Evolutionary conservation across 1,140 invertebrate species (phyloP).

Genomic region (Eufriesea mexicana): DNA sequence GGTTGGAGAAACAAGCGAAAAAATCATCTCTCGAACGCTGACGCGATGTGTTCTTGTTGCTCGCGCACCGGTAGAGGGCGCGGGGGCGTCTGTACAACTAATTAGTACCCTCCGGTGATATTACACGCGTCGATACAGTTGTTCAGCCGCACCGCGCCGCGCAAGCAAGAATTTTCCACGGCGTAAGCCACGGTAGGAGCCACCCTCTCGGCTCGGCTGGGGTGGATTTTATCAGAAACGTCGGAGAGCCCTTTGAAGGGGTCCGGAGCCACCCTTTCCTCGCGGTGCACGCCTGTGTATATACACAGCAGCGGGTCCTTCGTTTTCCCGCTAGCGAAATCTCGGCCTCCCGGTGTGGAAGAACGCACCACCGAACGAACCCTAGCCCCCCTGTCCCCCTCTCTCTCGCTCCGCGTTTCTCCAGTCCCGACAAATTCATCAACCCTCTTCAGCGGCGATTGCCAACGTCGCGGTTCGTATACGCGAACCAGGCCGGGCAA

Average conservation of each 20-base stretch:
- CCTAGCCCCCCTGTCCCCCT: not conserved
- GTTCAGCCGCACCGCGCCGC: slow-evolving; percentile 35
- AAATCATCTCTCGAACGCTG: slow-evolving; percentile 37
- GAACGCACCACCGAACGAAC: slow-evolving; percentile 20
- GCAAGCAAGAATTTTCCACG: slow-evolving; percentile 53
- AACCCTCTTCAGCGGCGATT: slow-evolving; percentile 53
- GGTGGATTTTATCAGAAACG: slow-evolving; percentile 62
- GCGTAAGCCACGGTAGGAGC: slow-evolving; percentile 34
- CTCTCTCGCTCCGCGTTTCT: not conserved
- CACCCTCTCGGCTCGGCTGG: slow-evolving; percentile 34
- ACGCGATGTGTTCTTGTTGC: slow-evolving; percentile 34
- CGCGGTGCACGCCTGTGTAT: slow-evolving; percentile 19
- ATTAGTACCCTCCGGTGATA: slow-evolving; percentile 53
- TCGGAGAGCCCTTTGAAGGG: slow-evolving; percentile 53
- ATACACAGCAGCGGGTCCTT: slow-evolving; percentile 41
- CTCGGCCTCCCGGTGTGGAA: slow-evolving; percentile 50
- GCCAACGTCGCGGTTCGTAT: slow-evolving; percentile 30
- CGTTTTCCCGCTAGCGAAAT: slow-evolving; percentile 55
- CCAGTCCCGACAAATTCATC: slow-evolving; percentile 55
- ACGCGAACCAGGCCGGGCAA: slow-evolving; percentile 26
- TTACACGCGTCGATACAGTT: slow-evolving; percentile 60
- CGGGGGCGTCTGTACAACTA: slow-evolving; percentile 39
- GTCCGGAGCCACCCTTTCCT: slow-evolving; percentile 34
- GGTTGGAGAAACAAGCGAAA: slow-evolving; percentile 34
- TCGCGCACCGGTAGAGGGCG: not conserved